Evolutionary conservation across 2,888 invertebrate genomes (phyloP).

Genomic region (Cephus runcator): DNA sequence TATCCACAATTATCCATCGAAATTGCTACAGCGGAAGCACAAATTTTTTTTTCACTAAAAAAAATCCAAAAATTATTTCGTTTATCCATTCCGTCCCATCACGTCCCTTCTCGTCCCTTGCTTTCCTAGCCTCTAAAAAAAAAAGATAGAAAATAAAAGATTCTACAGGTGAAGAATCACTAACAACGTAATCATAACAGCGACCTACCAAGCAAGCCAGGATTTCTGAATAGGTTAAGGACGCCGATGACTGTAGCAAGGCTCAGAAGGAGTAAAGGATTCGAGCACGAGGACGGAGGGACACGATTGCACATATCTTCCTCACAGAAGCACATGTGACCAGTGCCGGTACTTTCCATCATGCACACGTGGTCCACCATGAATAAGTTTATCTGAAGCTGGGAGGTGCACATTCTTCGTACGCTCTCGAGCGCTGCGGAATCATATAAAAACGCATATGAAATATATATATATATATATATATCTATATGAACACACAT

Average conservation of each 20-base stretch:
- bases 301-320: conserved; percentile 92
- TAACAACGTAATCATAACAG: conserved; percentile 52
- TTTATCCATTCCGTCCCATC: background rate
- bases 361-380: conserved; percentile 99
- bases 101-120: background rate
- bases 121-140: background rate
- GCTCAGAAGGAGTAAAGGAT: conserved; percentile 53
- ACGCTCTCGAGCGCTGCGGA: conserved; percentile 89
- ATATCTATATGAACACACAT: conserved; percentile 10
- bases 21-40: background rate
- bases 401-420: conserved; percentile 90
- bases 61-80: background rate
- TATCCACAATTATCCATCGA: background rate
- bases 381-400: conserved; percentile 94
- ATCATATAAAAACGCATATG: conserved; percentile 12
- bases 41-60: background rate
- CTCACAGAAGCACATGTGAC: conserved; percentile 99
- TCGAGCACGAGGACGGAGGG: conserved; percentile 53
- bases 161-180: conserved; percentile 28
- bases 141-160: conserved; percentile 7
- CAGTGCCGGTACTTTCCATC: conserved; percentile 98
- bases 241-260: conserved; percentile 55
- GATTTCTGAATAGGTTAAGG: conserved; percentile 48
- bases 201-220: conserved; percentile 63
- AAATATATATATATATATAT: background rate